Evolutionary conservation across 35 echinoderm and acorn worm genomes (phyloP).

Genomic region (Acanthaster planci): DNA sequence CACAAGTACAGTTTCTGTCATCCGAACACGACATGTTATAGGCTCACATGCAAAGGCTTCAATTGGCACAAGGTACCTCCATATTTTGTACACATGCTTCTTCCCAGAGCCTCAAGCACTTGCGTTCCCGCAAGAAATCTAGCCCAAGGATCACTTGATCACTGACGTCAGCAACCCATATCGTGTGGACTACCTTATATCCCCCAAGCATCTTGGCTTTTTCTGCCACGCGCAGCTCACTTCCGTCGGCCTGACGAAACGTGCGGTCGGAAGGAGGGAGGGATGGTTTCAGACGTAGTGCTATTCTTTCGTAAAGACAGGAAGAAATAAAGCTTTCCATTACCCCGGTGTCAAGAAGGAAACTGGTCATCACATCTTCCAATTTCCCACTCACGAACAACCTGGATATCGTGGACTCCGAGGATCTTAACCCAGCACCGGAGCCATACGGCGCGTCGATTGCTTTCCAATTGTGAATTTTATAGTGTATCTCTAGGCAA

Average conservation of each 20-base stretch:
- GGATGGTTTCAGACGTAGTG: background rate
- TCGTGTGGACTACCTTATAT: background rate
- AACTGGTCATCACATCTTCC: background rate
- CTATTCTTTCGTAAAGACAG: background rate
- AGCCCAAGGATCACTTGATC: conserved; percentile 45
- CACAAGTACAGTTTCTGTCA: background rate
- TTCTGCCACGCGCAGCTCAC: background rate
- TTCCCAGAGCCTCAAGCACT: background rate
- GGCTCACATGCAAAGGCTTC: background rate
- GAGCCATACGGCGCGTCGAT: background rate
- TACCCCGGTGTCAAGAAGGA: background rate
- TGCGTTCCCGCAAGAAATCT: conserved; percentile 34
- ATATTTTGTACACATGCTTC: background rate
- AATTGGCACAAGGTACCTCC: background rate
- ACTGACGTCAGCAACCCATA: conserved; percentile 33
- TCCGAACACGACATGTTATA: background rate
- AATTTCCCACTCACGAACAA: background rate
- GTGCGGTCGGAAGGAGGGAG: background rate
- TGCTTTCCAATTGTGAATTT: background rate
- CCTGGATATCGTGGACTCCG: background rate
- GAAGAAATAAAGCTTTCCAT: background rate
- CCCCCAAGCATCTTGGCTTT: background rate
- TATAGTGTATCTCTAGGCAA: no score
- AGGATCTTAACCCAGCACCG: background rate
- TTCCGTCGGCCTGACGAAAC: background rate